A percentile compares a stretch with the other conserved stretches of the same genome.
Evolutionary conservation across 2,888 invertebrate genomes (phyloP).

Genomic region (Omphaloscelis lunosa): DNA sequence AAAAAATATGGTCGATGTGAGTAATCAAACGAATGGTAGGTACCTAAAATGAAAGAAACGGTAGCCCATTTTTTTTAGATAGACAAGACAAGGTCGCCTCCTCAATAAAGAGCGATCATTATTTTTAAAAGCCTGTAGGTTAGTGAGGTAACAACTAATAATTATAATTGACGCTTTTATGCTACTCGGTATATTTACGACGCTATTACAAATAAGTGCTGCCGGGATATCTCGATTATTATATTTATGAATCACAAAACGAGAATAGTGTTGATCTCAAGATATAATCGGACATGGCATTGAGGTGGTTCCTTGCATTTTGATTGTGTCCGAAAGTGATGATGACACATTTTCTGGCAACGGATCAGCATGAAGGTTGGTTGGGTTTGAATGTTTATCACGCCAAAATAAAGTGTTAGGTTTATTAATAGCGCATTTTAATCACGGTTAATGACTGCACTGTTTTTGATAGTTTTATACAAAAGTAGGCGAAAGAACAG

Average conservation of each 20-base stretch:
- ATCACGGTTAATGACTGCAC: slow-evolving; percentile 42
- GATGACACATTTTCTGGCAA: slow-evolving; percentile 65
- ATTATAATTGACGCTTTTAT: slow-evolving; percentile 39
- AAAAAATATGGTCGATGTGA: slow-evolving; percentile 53
- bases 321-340: slow-evolving; percentile 44
- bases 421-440: slow-evolving; percentile 33
- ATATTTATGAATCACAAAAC: slow-evolving; percentile 74
- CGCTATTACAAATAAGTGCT: slow-evolving; percentile 71
- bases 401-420: slow-evolving; percentile 50
- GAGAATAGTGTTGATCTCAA: slow-evolving; percentile 72
- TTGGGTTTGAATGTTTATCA: slow-evolving; percentile 47
- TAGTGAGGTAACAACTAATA: slow-evolving; percentile 39
- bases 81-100: slow-evolving; percentile 54
- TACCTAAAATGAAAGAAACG: slow-evolving; percentile 40
- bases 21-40: slow-evolving; percentile 52
- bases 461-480: slow-evolving; percentile 35
- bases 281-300: slow-evolving; percentile 69
- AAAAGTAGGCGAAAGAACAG: slow-evolving; percentile 51
- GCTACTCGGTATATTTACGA: slow-evolving; percentile 52
- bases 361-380: slow-evolving; percentile 33
- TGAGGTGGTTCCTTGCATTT: slow-evolving; percentile 55
- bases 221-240: slow-evolving; percentile 58
- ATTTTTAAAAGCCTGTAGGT: slow-evolving; percentile 54
- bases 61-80: slow-evolving; percentile 52
- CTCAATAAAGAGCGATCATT: slow-evolving; percentile 50